Conservation (phyloP, 2,888 invertebrate genomes). For the Mimumesa dahlbomi region DNA sequence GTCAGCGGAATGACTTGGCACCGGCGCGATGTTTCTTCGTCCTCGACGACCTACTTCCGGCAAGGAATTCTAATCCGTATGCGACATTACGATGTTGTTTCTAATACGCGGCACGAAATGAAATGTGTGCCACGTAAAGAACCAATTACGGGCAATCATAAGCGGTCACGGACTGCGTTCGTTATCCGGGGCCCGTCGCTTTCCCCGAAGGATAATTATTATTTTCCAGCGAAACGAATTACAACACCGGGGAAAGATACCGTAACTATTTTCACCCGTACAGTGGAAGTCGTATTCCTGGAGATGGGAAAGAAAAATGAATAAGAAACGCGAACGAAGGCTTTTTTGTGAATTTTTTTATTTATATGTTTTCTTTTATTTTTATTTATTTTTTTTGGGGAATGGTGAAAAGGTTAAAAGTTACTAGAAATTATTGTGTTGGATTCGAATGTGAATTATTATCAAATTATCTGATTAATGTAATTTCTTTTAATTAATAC, state of each 20-base stretch:
- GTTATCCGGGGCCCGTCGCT: background rate
- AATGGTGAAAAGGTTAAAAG: no score
- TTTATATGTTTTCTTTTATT: no score
- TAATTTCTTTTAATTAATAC: no score
- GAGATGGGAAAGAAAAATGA: no score
- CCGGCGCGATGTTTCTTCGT: constrained; percentile 43
- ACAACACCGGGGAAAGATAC: background rate
- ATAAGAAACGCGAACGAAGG: no score
- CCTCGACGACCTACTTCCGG: constrained; percentile 54
- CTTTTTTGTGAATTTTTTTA: no score
- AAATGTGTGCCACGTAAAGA: constrained; percentile 14
- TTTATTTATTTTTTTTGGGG: no score
- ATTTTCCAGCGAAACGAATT: background rate
- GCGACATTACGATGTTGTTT: constrained; percentile 30
- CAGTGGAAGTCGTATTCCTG: no score
- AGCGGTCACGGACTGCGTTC: constrained; percentile 1
- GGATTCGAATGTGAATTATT: no score
- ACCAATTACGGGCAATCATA: constrained; percentile 17
- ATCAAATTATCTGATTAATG: no score
- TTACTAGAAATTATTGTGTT: no score
- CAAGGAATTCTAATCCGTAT: constrained; percentile 50
- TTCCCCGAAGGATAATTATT: constrained; percentile 2
- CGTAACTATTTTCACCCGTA: background rate
- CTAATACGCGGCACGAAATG: constrained; percentile 28
- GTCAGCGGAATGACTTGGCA: constrained; percentile 53